Percentiles rank a stretch among this genome's conserved stretches.
phyloP scores from a whole-genome alignment of 2,113 vertebrate genomes.

The Gila orcuttii region DNA sequence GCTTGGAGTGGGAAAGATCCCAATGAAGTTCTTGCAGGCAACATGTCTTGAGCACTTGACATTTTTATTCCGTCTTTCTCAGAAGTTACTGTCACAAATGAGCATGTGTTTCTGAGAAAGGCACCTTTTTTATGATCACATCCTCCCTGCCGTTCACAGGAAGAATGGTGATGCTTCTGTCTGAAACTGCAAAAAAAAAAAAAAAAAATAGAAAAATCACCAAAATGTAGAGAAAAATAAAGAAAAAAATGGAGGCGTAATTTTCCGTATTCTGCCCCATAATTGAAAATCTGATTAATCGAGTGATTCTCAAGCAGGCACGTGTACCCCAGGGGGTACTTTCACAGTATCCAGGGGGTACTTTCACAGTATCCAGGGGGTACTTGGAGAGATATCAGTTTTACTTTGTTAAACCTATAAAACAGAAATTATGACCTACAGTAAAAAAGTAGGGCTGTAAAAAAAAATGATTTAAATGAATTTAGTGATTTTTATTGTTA shows the following conservation, averaged over 20 bases:
- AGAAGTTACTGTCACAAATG: conserved; percentile 42
- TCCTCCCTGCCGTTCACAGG: background rate
- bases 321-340: background rate
- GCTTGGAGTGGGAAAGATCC: conserved; percentile 4
- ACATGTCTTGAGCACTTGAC: conserved; percentile 40
- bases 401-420: background rate
- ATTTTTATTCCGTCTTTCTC: conserved; percentile 35
- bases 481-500: background rate
- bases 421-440: background rate
- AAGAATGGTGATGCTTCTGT: conserved; percentile 17
- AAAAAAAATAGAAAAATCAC: conserved; percentile 23
- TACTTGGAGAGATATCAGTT: background rate
- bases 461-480: background rate
- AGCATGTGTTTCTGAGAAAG: conserved; percentile 29
- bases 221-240: conserved; percentile 1
- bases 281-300: conserved; percentile 46
- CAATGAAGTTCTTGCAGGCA: conserved; percentile 11
- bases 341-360: background rate
- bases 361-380: no score
- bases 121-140: background rate
- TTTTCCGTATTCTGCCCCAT: conserved; percentile 40
- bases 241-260: background rate
- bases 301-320: conserved; percentile 16
- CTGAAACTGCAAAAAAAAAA: background rate
- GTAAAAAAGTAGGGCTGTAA: background rate